Evolutionary conservation across 2,113 vertebrate genomes (phyloP).

Genomic region (Phodopus roborovskii): DNA sequence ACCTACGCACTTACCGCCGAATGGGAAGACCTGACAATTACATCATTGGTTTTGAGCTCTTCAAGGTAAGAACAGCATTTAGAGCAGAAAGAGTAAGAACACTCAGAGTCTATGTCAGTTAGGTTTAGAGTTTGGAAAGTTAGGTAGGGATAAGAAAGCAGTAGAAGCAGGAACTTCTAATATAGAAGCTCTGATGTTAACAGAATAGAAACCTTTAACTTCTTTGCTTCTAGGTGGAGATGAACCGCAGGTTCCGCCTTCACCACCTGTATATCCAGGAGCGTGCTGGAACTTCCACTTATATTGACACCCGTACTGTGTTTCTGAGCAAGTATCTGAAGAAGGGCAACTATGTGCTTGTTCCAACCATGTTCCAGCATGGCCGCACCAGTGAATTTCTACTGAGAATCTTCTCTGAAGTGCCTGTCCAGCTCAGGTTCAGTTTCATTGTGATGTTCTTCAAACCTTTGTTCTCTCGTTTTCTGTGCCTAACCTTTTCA

Average conservation of each 20-base stretch:
- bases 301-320: constrained; percentile 92
- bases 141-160: constrained; percentile 2
- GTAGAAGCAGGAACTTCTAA: neutral
- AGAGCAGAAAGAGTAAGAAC: neutral
- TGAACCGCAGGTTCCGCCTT: constrained; percentile 93
- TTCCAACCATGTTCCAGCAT: constrained; percentile 92
- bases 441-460: neutral
- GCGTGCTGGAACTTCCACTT: constrained; percentile 87
- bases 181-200: neutral
- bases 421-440: constrained; percentile 91
- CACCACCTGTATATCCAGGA: constrained; percentile 92
- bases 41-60: constrained; percentile 91
- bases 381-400: constrained; percentile 88
- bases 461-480: neutral
- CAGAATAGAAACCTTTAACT: neutral
- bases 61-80: constrained; percentile 88
- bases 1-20: constrained; percentile 90
- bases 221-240: constrained; percentile 90
- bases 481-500: neutral
- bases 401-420: constrained; percentile 92
- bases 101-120: neutral
- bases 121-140: neutral
- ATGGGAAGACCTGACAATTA: constrained; percentile 92
- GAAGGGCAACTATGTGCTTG: constrained; percentile 92
- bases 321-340: constrained; percentile 89